Percentiles rank a stretch among this genome's conserved stretches.
These are phyloP conservation scores for Sander lucioperca DNA, from an alignment of 2,113 vertebrate species.

Conservation along the genomic window DNA sequence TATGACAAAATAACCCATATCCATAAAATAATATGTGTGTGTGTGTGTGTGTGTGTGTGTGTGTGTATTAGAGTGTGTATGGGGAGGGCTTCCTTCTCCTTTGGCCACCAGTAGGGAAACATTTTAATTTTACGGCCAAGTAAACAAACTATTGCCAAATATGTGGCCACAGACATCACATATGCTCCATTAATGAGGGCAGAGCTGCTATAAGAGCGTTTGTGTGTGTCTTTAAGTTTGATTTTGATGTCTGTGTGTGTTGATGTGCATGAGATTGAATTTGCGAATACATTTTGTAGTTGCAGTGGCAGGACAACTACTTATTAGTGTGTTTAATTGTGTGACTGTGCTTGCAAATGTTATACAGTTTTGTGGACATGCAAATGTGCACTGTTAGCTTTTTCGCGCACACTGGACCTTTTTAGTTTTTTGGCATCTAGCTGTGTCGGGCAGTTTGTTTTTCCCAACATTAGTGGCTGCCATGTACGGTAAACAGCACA, in stretches of 20 bases:
- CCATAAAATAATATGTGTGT: neutral
- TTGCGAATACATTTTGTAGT: conserved; percentile 8
- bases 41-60: neutral
- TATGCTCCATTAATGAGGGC: conserved; percentile 63
- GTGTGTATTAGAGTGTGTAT: conserved; percentile 8
- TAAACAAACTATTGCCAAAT: conserved; percentile 67
- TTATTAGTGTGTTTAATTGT: conserved; percentile 12
- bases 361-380: neutral
- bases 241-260: conserved; percentile 14
- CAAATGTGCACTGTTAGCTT: neutral
- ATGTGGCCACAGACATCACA: conserved; percentile 65
- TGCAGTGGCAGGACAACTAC: neutral
- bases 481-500: conserved; percentile 51
- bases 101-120: conserved; percentile 32
- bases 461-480: conserved; percentile 48
- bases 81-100: conserved; percentile 21
- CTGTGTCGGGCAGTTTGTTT: conserved; percentile 50
- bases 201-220: conserved; percentile 12
- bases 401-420: conserved; percentile 1
- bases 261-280: conserved; percentile 6
- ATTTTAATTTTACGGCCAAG: conserved; percentile 64
- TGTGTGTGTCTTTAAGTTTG: conserved; percentile 6
- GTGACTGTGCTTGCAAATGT: neutral
- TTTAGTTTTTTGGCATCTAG: neutral
- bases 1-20: neutral